phyloP scores from a whole-genome alignment of 1,140 invertebrate genomes.

The Probaryconus sp. region DNA sequence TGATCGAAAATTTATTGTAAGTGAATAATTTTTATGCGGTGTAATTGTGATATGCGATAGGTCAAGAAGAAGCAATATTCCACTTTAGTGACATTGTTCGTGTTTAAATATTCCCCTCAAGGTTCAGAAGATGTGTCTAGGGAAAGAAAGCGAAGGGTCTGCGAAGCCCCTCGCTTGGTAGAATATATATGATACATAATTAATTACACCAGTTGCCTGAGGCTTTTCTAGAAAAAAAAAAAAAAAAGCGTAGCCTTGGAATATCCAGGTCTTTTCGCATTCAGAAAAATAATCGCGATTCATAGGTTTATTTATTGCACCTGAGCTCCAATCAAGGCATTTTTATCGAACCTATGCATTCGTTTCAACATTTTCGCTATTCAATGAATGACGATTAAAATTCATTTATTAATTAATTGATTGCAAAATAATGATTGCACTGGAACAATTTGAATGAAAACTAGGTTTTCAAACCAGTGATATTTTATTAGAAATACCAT shows the following conservation, averaged over 20 bases:
- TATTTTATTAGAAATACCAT: too few species aligned
- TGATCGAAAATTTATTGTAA: too few species aligned
- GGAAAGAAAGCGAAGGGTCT: conserved; percentile 48
- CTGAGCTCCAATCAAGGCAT: conserved; percentile 13
- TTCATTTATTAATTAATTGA: too few species aligned
- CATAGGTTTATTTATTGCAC: conserved; percentile 42
- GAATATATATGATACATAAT: conserved; percentile 54
- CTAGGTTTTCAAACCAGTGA: too few species aligned
- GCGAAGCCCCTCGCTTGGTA: conserved; percentile 24
- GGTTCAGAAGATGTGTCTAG: conserved; percentile 47
- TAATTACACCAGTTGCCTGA: conserved; percentile 37
- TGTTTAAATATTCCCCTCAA: conserved; percentile 47
- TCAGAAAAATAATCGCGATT: conserved; percentile 51
- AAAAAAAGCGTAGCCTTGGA: conserved; percentile 33
- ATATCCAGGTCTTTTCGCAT: conserved; percentile 40
- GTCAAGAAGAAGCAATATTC: conserved; percentile 50
- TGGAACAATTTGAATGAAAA: too few species aligned
- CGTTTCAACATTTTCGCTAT: too few species aligned
- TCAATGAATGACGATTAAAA: too few species aligned
- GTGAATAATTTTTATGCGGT: too few species aligned
- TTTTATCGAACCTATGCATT: too few species aligned
- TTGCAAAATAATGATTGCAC: too few species aligned
- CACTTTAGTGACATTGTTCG: conserved; percentile 56
- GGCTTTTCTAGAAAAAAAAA: conserved; percentile 47
- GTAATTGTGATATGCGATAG: too few species aligned